Evolutionary conservation across 2,113 vertebrate species (phyloP).

Genomic region (Hymenochirus boettgeri): DNA sequence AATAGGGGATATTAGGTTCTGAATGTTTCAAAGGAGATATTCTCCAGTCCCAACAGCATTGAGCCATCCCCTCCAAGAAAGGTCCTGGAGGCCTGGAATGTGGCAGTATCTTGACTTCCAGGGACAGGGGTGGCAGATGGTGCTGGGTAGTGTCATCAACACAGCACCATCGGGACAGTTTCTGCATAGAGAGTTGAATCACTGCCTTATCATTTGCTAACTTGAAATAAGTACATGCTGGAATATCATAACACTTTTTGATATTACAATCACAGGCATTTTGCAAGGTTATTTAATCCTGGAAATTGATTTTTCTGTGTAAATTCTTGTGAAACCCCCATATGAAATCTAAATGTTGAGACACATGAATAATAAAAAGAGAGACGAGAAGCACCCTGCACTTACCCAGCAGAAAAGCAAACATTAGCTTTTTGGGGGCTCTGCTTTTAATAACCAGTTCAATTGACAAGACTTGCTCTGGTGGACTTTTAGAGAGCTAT

Average conservation of each 20-base stretch:
- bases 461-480: conserved; percentile 14
- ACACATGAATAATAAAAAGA: conserved; percentile 35
- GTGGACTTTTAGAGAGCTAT: neutral
- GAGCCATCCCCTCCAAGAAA: too few relatives aligned
- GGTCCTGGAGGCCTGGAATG: too few relatives aligned
- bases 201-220: too few relatives aligned
- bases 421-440: conserved; percentile 32
- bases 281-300: conserved; percentile 39
- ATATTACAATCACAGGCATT: conserved; percentile 37
- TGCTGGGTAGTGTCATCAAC: too few relatives aligned
- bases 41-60: too few relatives aligned
- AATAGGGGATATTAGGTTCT: too few relatives aligned
- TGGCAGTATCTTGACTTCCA: too few relatives aligned
- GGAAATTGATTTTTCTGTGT: conserved; percentile 32
- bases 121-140: too few relatives aligned
- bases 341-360: conserved; percentile 36
- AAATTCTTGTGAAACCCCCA: conserved; percentile 26
- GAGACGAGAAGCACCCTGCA: conserved; percentile 29
- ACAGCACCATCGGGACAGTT: too few relatives aligned
- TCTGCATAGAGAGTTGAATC: too few relatives aligned
- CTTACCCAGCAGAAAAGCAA: conserved; percentile 33
- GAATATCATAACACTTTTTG: conserved; percentile 21
- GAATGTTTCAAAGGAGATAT: too few relatives aligned
- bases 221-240: conserved; percentile 17
- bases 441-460: conserved; percentile 32